Evolutionary conservation across 2,888 invertebrate species (phyloP).

Genomic region (Mesopsocus fuscifrons): DNA sequence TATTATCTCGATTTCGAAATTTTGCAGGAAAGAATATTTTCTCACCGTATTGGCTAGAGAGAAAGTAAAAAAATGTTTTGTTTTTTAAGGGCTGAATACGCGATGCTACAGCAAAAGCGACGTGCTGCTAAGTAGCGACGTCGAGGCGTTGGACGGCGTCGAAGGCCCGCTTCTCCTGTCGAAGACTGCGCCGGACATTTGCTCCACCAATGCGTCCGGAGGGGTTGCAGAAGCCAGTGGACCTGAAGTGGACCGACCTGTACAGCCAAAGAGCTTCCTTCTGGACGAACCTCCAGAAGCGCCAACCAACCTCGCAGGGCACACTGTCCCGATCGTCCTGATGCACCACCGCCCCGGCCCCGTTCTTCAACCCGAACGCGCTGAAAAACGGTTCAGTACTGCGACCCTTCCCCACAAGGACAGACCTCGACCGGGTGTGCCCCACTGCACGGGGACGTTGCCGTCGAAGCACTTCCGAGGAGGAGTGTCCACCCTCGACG

Average conservation of each 20-base stretch:
- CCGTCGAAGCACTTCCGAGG: slow-evolving; percentile 5
- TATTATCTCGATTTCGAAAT: too few species aligned
- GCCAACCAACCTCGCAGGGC: slow-evolving; percentile 22
- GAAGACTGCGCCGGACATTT: slow-evolving; percentile 29
- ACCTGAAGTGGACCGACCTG: background rate
- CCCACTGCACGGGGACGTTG: background rate
- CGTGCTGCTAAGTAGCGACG: slow-evolving; percentile 13
- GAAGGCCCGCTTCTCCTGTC: slow-evolving; percentile 25
- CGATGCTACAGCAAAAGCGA: slow-evolving; percentile 9
- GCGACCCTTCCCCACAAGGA: slow-evolving; percentile 6
- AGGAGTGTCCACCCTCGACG: slow-evolving; percentile 3
- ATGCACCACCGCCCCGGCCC: slow-evolving; percentile 21
- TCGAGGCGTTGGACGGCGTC: slow-evolving; percentile 23
- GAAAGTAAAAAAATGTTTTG: too few species aligned
- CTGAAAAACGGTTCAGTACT: slow-evolving; percentile 1
- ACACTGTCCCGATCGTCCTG: slow-evolving; percentile 28
- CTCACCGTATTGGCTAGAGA: too few species aligned
- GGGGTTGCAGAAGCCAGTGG: background rate
- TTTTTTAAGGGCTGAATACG: slow-evolving; percentile 9
- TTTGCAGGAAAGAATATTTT: too few species aligned
- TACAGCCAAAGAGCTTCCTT: slow-evolving; percentile 10
- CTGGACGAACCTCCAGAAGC: slow-evolving; percentile 5
- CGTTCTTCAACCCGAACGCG: slow-evolving; percentile 10
- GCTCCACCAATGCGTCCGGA: slow-evolving; percentile 23
- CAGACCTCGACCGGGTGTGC: background rate